A percentile compares a stretch with the other conserved stretches of the same genome.
phyloP scores from a whole-genome alignment of 2,888 invertebrate genomes.

The Tipula vernalis region DNA sequence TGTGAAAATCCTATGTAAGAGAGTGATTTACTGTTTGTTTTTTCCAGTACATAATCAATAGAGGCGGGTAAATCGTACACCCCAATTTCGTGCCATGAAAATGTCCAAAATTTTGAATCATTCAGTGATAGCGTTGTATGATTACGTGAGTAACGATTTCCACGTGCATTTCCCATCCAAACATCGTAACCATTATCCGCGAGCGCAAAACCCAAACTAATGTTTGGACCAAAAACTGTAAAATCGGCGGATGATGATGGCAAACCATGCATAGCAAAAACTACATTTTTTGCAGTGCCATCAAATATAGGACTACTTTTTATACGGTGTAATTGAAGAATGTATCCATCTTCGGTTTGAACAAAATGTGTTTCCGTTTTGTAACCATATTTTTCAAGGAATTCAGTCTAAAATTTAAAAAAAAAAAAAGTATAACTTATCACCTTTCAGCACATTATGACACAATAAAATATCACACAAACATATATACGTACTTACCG shows the following conservation, averaged over 20 bases:
- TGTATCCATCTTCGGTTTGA: background rate
- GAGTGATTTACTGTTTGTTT: constrained; percentile 42
- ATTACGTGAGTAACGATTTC: background rate
- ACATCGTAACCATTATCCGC: background rate
- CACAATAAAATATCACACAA: too few species aligned
- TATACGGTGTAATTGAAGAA: background rate
- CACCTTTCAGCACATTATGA: background rate
- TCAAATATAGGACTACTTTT: background rate
- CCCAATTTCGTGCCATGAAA: constrained; percentile 53
- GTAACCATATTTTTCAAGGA: background rate
- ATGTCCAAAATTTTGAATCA: background rate
- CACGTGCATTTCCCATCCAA: constrained; percentile 7
- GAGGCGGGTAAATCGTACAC: constrained; percentile 59
- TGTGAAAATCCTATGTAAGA: constrained; percentile 62
- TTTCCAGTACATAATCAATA: constrained; percentile 42
- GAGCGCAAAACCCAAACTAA: background rate
- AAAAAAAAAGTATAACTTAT: too few species aligned
- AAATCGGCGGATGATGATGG: background rate
- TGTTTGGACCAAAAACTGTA: background rate
- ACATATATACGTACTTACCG: background rate
- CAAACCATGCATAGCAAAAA: background rate
- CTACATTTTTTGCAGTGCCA: background rate
- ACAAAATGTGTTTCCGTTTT: background rate
- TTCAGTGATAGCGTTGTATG: background rate
- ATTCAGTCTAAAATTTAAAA: background rate